Conservation (phyloP, 1,140 invertebrate genomes). For the Condylostylus longicornis region DNA sequence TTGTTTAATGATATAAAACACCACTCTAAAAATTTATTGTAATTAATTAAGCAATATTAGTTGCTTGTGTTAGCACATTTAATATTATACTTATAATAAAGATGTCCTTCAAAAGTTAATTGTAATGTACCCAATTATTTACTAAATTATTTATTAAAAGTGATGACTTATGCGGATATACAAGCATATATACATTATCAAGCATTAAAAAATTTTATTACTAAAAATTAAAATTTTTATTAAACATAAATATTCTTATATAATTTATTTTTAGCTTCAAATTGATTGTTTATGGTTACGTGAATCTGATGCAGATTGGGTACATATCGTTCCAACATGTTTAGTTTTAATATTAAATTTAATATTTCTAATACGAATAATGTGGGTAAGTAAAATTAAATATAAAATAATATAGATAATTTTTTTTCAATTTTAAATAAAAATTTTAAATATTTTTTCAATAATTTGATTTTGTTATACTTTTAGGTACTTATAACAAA, state of each 20-base stretch:
- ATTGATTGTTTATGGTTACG: conserved; percentile 54
- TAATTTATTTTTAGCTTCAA: conserved; percentile 15
- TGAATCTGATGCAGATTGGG: conserved; percentile 60
- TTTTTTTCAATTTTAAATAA: background rate
- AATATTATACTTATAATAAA: too few relatives aligned
- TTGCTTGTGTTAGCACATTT: too few relatives aligned
- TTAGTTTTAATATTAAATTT: conserved; percentile 63
- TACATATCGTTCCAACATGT: conserved; percentile 59
- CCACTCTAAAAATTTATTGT: too few relatives aligned
- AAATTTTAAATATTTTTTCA: background rate
- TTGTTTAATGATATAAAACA: too few relatives aligned
- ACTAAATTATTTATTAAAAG: too few relatives aligned
- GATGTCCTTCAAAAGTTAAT: too few relatives aligned
- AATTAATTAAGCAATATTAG: too few relatives aligned
- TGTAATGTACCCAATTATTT: too few relatives aligned
- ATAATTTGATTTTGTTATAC: background rate
- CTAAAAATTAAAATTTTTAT: too few relatives aligned
- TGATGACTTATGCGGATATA: too few relatives aligned
- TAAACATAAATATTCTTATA: background rate
- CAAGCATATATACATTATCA: too few relatives aligned
- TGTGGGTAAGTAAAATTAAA: conserved; percentile 58
- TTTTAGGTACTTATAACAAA: conserved; percentile 78
- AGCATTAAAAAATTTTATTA: too few relatives aligned
- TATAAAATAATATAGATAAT: background rate
- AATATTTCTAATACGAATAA: conserved; percentile 75